A percentile compares a stretch with the other conserved stretches of the same genome.
Conservation (phyloP, 2,113 vertebrate species). For the Alosa alosa region DNA sequence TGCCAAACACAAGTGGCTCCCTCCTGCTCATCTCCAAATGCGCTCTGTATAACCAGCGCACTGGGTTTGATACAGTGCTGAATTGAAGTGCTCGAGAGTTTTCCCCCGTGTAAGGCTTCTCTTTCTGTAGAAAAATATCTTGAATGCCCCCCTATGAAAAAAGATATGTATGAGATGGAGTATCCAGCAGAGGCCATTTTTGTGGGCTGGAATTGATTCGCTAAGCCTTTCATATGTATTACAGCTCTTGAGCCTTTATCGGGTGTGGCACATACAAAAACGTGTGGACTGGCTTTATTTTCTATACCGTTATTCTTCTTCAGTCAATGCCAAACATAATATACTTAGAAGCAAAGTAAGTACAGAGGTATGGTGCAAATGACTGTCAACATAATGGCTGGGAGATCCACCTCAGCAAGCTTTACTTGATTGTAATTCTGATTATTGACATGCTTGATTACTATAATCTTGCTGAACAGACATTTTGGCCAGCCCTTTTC, state of each 20-base stretch:
- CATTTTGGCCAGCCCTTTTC: background rate
- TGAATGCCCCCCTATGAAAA: background rate
- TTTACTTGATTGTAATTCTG: slow-evolving; percentile 10
- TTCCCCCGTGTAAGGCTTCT: background rate
- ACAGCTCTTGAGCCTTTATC: background rate
- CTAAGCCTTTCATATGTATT: slow-evolving; percentile 5
- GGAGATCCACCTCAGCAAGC: background rate
- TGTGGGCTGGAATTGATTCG: slow-evolving; percentile 3
- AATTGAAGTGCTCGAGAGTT: background rate
- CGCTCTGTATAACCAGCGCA: background rate
- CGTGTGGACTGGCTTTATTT: background rate
- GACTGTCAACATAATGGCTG: background rate
- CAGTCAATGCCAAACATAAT: slow-evolving; percentile 11
- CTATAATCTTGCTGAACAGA: slow-evolving; percentile 12
- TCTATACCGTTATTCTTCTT: background rate
- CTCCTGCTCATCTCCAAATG: background rate
- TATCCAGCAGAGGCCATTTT: background rate
- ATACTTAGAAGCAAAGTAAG: background rate
- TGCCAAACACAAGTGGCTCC: slow-evolving; percentile 4
- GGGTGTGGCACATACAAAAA: background rate
- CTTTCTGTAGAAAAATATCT: background rate
- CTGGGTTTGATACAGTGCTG: background rate
- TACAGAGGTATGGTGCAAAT: background rate
- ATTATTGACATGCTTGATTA: slow-evolving; percentile 2
- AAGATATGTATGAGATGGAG: slow-evolving; percentile 8